Percentiles rank a stretch among this genome's conserved stretches.
phyloP scores from a whole-genome alignment of 2,797 vertebrate species.

The Acropternis orthonyx region DNA sequence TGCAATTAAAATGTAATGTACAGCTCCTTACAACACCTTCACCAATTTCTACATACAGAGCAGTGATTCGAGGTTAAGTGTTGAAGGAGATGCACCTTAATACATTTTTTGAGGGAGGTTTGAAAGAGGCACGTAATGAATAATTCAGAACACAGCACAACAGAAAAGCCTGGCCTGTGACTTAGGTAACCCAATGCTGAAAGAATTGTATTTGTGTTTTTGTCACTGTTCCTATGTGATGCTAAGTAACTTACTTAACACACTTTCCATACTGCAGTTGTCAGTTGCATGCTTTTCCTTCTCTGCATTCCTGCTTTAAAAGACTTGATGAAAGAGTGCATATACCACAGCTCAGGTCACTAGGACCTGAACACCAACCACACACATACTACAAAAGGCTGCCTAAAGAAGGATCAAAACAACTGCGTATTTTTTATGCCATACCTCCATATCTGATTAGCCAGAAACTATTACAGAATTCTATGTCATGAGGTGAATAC shows the following conservation, averaged over 20 bases:
- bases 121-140: not conserved
- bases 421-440: not conserved
- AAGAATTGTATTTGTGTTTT: not conserved
- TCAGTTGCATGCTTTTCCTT: not conserved
- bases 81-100: not conserved
- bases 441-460: not conserved
- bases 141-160: not conserved
- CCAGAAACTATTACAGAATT: not conserved
- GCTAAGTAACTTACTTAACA: not conserved
- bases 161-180: not conserved
- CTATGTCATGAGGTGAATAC: not conserved
- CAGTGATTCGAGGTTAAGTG: not conserved
- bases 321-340: not conserved
- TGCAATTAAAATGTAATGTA: not conserved
- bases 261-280: not conserved
- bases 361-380: not conserved
- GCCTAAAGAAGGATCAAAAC: not conserved
- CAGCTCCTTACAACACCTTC: not conserved
- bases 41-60: not conserved
- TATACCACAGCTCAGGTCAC: not conserved
- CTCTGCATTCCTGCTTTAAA: not conserved
- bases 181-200: not conserved
- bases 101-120: not conserved
- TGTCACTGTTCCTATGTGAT: not conserved
- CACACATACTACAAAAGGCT: not conserved